These are phyloP conservation scores for Diarsia dahlii DNA, from an alignment of 2,888 invertebrate species.

Conservation along the genomic window DNA sequence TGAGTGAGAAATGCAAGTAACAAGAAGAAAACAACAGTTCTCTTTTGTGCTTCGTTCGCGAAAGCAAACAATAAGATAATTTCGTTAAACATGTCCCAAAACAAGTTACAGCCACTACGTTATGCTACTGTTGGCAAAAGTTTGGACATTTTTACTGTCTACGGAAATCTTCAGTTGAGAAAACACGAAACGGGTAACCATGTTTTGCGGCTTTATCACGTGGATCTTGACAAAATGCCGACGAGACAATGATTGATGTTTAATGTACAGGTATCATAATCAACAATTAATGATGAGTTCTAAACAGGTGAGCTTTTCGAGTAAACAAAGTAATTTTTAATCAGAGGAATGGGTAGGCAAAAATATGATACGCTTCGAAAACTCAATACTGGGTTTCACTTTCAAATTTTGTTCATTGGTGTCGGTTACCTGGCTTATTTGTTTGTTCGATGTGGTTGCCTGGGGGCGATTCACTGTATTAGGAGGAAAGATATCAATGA, in stretches of 20 bases:
- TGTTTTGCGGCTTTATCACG: slow-evolving; percentile 71
- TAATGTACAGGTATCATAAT: slow-evolving; percentile 73
- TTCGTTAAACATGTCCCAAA: slow-evolving; percentile 74
- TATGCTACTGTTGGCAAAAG: slow-evolving; percentile 75
- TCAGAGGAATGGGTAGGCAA: slow-evolving; percentile 46
- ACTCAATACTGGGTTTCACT: slow-evolving; percentile 51
- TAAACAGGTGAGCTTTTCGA: slow-evolving; percentile 52
- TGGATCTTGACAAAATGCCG: slow-evolving; percentile 78
- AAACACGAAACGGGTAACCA: slow-evolving; percentile 72
- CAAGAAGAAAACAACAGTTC: slow-evolving; percentile 65
- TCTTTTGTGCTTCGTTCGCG: slow-evolving; percentile 63
- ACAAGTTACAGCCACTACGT: slow-evolving; percentile 78
- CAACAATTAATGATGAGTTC: slow-evolving; percentile 63
- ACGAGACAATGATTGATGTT: slow-evolving; percentile 71
- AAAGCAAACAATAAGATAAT: slow-evolving; percentile 76
- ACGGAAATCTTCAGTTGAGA: slow-evolving; percentile 72
- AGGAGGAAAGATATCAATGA: slow-evolving; percentile 22
- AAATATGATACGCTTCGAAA: slow-evolving; percentile 59
- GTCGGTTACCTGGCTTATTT: slow-evolving; percentile 56
- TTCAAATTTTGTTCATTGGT: slow-evolving; percentile 56
- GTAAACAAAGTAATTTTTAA: slow-evolving; percentile 58
- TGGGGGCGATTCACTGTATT: slow-evolving; percentile 19
- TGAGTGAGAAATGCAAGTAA: slow-evolving; percentile 58
- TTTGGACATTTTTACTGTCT: slow-evolving; percentile 83
- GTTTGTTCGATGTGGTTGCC: slow-evolving; percentile 54